phyloP scores from a whole-genome alignment of 1,140 invertebrate species.

The Bradynema listronoti region DNA sequence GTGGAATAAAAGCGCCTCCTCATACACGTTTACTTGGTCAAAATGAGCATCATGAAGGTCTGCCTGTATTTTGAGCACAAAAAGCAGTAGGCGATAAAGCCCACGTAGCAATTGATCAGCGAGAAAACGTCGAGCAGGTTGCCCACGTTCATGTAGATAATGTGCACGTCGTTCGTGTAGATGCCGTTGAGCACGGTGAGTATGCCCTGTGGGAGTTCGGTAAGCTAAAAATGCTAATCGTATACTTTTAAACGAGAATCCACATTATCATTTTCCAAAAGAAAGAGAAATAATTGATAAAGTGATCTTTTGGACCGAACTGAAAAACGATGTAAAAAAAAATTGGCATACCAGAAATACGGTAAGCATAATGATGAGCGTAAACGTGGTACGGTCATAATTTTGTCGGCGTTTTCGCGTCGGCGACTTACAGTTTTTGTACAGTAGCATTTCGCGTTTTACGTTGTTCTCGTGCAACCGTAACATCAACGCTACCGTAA shows the following conservation, averaged over 20 bases:
- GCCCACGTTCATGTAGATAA: constrained; percentile 40
- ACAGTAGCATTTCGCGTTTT: constrained; percentile 42
- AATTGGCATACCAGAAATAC: constrained; percentile 35
- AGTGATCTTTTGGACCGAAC: neutral
- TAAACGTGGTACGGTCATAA: constrained; percentile 48
- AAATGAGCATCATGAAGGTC: constrained; percentile 45
- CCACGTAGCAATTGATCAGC: constrained; percentile 52
- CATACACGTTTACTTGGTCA: constrained; percentile 36
- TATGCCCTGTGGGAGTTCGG: constrained; percentile 48
- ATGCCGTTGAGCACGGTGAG: constrained; percentile 46
- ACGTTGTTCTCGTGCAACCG: constrained; percentile 44
- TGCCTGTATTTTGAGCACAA: constrained; percentile 47
- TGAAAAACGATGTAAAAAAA: neutral
- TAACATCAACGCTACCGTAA: constrained; percentile 41
- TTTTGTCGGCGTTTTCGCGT: constrained; percentile 32
- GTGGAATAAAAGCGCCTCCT: too few relatives aligned
- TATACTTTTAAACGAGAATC: too few relatives aligned
- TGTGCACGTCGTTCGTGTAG: constrained; percentile 51
- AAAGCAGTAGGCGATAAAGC: constrained; percentile 45
- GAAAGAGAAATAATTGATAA: too few relatives aligned
- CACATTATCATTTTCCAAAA: too few relatives aligned
- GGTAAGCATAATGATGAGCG: constrained; percentile 43
- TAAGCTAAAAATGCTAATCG: constrained; percentile 39
- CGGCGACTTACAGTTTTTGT: constrained; percentile 22
- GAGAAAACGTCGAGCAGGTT: constrained; percentile 45